Evolutionary conservation across 2,113 vertebrate genomes (phyloP).

Genomic region (Turdus rufiventris): DNA sequence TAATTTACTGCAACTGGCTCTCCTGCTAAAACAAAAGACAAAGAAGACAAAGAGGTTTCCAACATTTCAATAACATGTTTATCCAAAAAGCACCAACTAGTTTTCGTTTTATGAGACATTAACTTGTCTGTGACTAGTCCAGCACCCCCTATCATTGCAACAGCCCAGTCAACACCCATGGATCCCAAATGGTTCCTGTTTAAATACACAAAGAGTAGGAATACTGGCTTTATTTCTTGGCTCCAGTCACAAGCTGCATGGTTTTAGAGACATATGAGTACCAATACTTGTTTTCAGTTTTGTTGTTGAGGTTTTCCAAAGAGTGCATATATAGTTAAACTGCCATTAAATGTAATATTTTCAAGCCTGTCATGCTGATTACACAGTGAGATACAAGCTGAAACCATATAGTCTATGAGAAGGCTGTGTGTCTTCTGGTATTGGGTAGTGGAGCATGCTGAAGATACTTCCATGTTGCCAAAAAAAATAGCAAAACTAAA

Average conservation of each 20-base stretch:
- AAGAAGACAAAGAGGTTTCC: background rate
- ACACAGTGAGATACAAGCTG: background rate
- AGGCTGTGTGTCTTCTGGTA: background rate
- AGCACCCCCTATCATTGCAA: background rate
- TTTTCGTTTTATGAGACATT: background rate
- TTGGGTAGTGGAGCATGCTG: background rate
- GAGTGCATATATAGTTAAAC: background rate
- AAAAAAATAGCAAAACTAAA: slow-evolving; percentile 19
- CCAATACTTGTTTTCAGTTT: background rate
- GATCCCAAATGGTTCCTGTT: background rate
- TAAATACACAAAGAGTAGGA: background rate
- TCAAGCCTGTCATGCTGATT: slow-evolving; percentile 16
- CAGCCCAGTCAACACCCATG: background rate
- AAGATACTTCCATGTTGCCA: background rate
- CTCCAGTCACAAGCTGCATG: background rate
- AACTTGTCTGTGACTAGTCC: background rate
- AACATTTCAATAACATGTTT: background rate
- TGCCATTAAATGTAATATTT: background rate
- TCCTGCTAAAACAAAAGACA: background rate
- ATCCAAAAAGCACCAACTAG: background rate
- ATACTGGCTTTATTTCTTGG: background rate
- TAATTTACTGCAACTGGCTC: background rate
- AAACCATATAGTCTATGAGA: background rate
- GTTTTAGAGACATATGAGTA: background rate
- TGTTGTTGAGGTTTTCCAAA: background rate